Conservation (phyloP, 2,888 invertebrate genomes). For the Deilephila elpenor region DNA sequence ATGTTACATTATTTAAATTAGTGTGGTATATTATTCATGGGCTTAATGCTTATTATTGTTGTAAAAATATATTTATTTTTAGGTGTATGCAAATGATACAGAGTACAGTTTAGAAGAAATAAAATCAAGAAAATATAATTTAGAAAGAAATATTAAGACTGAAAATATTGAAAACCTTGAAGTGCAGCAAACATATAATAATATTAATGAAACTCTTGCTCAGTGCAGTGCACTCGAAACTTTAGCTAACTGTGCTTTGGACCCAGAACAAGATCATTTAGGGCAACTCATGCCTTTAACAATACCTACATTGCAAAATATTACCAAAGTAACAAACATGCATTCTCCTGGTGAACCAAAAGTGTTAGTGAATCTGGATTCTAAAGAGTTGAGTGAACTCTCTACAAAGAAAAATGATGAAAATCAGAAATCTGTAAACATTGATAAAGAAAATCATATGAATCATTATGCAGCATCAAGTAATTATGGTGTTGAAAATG, state of each 20-base stretch:
- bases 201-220: constrained; percentile 74
- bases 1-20: not conserved
- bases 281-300: constrained; percentile 76
- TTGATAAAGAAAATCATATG: constrained; percentile 71
- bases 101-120: constrained; percentile 93
- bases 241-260: constrained; percentile 78
- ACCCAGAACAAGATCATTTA: constrained; percentile 77
- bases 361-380: constrained; percentile 77
- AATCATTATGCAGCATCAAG: constrained; percentile 48
- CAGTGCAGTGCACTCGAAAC: constrained; percentile 81
- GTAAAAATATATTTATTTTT: constrained; percentile 33
- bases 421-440: constrained; percentile 54
- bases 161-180: constrained; percentile 58
- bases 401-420: constrained; percentile 67
- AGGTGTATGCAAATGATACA: constrained; percentile 82
- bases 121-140: constrained; percentile 84
- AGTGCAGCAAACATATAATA: constrained; percentile 61
- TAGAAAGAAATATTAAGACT: constrained; percentile 65
- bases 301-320: constrained; percentile 76
- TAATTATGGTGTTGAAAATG: constrained; percentile 63
- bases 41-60: not conserved
- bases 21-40: not conserved
- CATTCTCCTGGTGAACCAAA: constrained; percentile 81
- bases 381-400: constrained; percentile 77
- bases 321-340: constrained; percentile 78